Conservation (phyloP, 1,140 invertebrate genomes). For the Macrostomum lignano region DNA sequence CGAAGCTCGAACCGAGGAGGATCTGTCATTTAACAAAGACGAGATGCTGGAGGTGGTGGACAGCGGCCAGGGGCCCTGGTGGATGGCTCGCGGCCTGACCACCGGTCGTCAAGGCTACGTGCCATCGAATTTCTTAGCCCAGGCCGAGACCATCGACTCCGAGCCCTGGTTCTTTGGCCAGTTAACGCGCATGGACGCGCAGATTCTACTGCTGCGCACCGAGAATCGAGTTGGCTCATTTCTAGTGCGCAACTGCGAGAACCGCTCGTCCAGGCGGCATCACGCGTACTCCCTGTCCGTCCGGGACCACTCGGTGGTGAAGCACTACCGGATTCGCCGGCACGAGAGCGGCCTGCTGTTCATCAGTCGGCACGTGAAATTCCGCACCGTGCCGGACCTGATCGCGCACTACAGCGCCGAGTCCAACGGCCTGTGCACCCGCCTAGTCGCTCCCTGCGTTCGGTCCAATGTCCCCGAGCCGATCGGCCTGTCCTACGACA, state of each 20-base stretch:
- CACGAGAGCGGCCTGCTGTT: slow-evolving; percentile 78
- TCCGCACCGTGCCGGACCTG: slow-evolving; percentile 69
- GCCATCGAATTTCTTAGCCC: slow-evolving; percentile 95
- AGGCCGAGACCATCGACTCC: slow-evolving; percentile 89
- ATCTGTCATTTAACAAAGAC: slow-evolving; percentile 84
- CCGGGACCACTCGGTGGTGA: slow-evolving; percentile 83
- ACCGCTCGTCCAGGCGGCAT: too few species aligned
- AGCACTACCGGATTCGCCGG: slow-evolving; percentile 90
- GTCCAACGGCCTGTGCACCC: slow-evolving; percentile 57
- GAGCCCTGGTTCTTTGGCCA: too few species aligned
- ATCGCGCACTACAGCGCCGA: slow-evolving; percentile 88
- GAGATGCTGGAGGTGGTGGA: slow-evolving; percentile 91
- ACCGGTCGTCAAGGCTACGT: slow-evolving; percentile 80
- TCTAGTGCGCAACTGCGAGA: neutral
- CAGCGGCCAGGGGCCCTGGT: slow-evolving; percentile 95
- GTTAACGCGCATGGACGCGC: slow-evolving; percentile 26
- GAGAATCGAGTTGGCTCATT: neutral
- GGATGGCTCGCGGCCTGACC: slow-evolving; percentile 73
- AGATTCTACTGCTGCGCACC: neutral
- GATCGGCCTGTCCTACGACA: slow-evolving; percentile 69
- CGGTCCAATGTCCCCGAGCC: slow-evolving; percentile 32
- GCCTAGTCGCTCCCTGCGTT: neutral
- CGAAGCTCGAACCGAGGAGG: slow-evolving; percentile 88
- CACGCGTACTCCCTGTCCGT: slow-evolving; percentile 37
- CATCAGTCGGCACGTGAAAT: slow-evolving; percentile 79